phyloP scores from a whole-genome alignment of 2,797 vertebrate species.

The Dipus sagitta region DNA sequence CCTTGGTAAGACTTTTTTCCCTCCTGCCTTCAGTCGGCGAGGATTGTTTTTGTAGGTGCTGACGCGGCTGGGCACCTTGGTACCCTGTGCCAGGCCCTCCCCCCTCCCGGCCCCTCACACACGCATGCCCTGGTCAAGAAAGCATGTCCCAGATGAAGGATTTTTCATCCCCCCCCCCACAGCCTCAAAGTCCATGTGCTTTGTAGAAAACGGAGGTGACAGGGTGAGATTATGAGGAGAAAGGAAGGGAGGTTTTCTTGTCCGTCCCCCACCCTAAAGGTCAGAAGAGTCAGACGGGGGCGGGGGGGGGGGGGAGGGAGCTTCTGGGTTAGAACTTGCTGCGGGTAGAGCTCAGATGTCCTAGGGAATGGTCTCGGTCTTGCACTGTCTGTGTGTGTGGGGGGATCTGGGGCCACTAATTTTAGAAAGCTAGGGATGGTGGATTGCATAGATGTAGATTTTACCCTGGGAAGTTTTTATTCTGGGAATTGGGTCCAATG shows the following conservation, averaged over 20 bases:
- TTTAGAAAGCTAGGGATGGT: slow-evolving; percentile 12
- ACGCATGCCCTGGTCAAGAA: slow-evolving; percentile 60
- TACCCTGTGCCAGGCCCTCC: neutral
- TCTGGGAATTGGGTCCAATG: neutral
- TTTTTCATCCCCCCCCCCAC: neutral
- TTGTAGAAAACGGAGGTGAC: slow-evolving; percentile 58
- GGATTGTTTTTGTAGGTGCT: slow-evolving; percentile 57
- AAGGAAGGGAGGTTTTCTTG: slow-evolving; percentile 13
- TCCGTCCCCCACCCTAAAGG: neutral
- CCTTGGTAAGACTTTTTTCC: neutral
- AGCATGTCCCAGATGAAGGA: slow-evolving; percentile 58
- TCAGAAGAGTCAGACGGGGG: slow-evolving; percentile 68
- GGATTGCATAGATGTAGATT: neutral
- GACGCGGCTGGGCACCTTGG: neutral
- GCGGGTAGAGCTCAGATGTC: slow-evolving; percentile 57
- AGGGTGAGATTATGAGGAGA: slow-evolving; percentile 44
- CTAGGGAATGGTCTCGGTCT: neutral
- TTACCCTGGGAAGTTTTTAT: neutral
- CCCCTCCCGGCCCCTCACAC: neutral
- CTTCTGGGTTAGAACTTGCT: slow-evolving; percentile 45
- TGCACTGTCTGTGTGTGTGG: no score
- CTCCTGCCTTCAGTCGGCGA: neutral
- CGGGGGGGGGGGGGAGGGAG: neutral
- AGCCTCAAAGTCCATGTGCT: neutral
- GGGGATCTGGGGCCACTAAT: neutral